Conservation (phyloP, 2,888 invertebrate genomes). For the Acronicta leporina region DNA sequence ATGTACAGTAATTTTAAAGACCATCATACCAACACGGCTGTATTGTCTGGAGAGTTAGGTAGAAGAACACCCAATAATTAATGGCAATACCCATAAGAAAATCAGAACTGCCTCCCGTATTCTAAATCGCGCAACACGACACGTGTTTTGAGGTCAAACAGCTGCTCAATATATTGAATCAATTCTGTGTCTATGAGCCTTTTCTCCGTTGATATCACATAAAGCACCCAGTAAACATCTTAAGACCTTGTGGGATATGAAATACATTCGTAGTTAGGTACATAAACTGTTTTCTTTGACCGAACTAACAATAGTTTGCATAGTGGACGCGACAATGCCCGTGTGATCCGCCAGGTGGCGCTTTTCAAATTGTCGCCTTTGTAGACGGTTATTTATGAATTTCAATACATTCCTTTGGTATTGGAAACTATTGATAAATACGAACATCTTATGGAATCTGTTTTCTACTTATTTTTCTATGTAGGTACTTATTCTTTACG, state of each 20-base stretch:
- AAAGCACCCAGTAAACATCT: constrained; percentile 18
- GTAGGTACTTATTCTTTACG: constrained; percentile 2
- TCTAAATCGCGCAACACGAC: too few species aligned
- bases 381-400: constrained; percentile 67
- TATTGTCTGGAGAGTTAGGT: too few species aligned
- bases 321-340: constrained; percentile 54
- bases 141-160: too few species aligned
- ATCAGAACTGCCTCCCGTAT: too few species aligned
- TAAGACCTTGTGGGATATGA: constrained; percentile 39
- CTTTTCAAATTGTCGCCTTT: constrained; percentile 56
- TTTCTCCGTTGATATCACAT: constrained; percentile 5
- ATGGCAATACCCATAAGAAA: too few species aligned
- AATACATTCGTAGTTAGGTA: constrained; percentile 53
- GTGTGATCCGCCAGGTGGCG: constrained; percentile 66
- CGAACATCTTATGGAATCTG: constrained; percentile 26
- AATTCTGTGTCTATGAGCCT: not conserved
- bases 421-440: constrained; percentile 36
- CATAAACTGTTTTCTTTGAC: constrained; percentile 60
- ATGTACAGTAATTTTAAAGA: too few species aligned
- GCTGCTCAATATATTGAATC: too few species aligned
- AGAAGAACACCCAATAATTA: too few species aligned
- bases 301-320: constrained; percentile 63
- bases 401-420: constrained; percentile 50
- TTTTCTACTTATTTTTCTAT: constrained; percentile 14
- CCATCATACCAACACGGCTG: too few species aligned